Evolutionary conservation across 2,797 vertebrate species (phyloP).

Genomic region (Manis pentadactyla): DNA sequence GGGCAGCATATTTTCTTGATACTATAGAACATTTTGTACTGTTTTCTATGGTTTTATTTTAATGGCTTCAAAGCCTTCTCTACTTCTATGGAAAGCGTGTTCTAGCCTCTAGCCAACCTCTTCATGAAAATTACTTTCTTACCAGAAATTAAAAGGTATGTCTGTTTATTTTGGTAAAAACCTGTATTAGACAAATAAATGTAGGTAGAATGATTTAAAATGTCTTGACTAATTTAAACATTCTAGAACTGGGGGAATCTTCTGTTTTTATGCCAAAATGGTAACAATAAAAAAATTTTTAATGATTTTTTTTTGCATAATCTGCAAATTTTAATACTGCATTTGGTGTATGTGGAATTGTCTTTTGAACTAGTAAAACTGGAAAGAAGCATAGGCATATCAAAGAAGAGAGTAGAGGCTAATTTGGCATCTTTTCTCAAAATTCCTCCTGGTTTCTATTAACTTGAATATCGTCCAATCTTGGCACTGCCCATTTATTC

Average conservation of each 20-base stretch:
- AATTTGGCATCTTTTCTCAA: background rate
- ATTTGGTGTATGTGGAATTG: background rate
- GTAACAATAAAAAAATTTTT: background rate
- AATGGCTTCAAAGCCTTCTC: constrained; percentile 55
- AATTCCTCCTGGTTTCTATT: background rate
- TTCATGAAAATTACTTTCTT: constrained; percentile 58
- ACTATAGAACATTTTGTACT: constrained; percentile 57
- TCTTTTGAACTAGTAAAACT: background rate
- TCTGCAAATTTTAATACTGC: background rate
- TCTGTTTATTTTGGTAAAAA: background rate
- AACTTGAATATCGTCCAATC: background rate
- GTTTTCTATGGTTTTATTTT: constrained; percentile 73
- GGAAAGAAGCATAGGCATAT: background rate
- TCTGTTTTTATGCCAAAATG: background rate
- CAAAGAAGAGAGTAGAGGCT: background rate
- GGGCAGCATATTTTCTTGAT: constrained; percentile 45
- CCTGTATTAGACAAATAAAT: constrained; percentile 12
- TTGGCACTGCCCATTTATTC: background rate
- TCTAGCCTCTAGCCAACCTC: constrained; percentile 46
- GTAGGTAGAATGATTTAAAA: background rate
- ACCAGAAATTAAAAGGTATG: constrained; percentile 49
- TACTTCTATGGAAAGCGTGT: constrained; percentile 47
- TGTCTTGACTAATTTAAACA: background rate
- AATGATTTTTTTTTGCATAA: background rate
- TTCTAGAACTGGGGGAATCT: background rate